Evolutionary conservation across 2,888 invertebrate species (phyloP).

Genomic region (Ophion ellenae): DNA sequence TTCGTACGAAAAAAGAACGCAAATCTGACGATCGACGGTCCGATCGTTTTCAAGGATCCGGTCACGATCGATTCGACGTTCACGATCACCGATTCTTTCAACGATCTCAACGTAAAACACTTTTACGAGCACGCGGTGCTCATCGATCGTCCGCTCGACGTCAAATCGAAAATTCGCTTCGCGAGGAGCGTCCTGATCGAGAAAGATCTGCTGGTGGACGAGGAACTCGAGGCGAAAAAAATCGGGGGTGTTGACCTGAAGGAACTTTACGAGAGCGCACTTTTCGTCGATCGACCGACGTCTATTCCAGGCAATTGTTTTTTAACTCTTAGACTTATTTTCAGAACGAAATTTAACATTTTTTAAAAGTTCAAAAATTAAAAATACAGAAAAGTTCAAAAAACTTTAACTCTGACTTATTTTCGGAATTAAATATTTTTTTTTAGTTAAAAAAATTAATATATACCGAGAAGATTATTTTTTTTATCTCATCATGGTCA

Average conservation of each 20-base stretch:
- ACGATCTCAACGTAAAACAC: slow-evolving; percentile 71
- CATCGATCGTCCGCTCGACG: slow-evolving; percentile 68
- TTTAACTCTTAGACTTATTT: not conserved
- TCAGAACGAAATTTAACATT: not conserved
- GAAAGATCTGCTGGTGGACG: slow-evolving; percentile 68
- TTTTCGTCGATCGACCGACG: slow-evolving; percentile 70
- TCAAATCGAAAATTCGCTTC: slow-evolving; percentile 71
- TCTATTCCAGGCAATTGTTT: slow-evolving; percentile 69
- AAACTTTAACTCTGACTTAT: no score
- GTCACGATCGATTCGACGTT: slow-evolving; percentile 70
- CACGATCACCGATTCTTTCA: slow-evolving; percentile 69
- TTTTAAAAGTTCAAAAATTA: no score
- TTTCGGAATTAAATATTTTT: no score
- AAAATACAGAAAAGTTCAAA: no score
- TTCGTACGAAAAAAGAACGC: slow-evolving; percentile 67
- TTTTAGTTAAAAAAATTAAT: no score
- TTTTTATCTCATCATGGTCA: no score
- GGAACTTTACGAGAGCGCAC: slow-evolving; percentile 68
- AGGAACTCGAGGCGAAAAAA: slow-evolving; percentile 65
- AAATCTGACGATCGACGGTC: slow-evolving; percentile 69
- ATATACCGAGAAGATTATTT: no score
- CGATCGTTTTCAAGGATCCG: slow-evolving; percentile 70
- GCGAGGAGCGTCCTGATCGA: slow-evolving; percentile 67
- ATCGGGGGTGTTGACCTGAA: slow-evolving; percentile 72
- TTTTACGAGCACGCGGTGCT: slow-evolving; percentile 73